phyloP scores from a whole-genome alignment of 1,140 invertebrate species.

The Mya arenaria region DNA sequence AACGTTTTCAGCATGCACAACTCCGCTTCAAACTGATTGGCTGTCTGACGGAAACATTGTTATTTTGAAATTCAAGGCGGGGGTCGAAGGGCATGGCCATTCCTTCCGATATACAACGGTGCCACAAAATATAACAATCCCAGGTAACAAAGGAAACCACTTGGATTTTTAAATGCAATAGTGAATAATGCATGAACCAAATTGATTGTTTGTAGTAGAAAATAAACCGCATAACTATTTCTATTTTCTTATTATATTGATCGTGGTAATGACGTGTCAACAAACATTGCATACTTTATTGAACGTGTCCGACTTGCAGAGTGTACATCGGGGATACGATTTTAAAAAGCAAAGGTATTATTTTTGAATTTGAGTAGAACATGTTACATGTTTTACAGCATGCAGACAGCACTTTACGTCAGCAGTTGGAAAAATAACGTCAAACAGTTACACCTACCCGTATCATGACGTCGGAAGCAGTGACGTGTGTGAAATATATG shows the following conservation, averaged over 20 bases:
- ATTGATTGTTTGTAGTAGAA: too few relatives aligned
- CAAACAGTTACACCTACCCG: neutral
- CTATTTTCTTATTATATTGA: too few relatives aligned
- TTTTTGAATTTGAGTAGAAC: too few relatives aligned
- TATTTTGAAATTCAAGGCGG: slow-evolving; percentile 12
- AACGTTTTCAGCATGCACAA: neutral
- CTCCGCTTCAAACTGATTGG: slow-evolving; percentile 13
- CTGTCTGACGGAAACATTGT: slow-evolving; percentile 41
- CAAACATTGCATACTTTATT: too few relatives aligned
- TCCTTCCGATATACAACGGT: slow-evolving; percentile 16
- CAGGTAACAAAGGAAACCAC: too few relatives aligned
- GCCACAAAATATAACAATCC: slow-evolving; percentile 2
- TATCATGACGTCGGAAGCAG: neutral
- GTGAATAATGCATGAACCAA: too few relatives aligned
- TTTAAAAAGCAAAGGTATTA: too few relatives aligned
- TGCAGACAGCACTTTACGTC: slow-evolving; percentile 29
- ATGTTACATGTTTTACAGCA: slow-evolving; percentile 21
- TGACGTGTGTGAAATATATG: slow-evolving; percentile 23
- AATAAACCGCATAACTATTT: too few relatives aligned
- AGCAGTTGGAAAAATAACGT: slow-evolving; percentile 24
- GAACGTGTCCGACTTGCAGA: too few relatives aligned
- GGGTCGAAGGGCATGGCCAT: slow-evolving; percentile 10
- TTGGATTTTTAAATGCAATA: too few relatives aligned
- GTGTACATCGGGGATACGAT: too few relatives aligned
- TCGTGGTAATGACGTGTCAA: too few relatives aligned